Percentiles rank a stretch among this genome's conserved stretches.
These are phyloP conservation scores for Vulpes ferrilata DNA, from an alignment of 2,113 vertebrate genomes.

Conservation along the genomic window DNA sequence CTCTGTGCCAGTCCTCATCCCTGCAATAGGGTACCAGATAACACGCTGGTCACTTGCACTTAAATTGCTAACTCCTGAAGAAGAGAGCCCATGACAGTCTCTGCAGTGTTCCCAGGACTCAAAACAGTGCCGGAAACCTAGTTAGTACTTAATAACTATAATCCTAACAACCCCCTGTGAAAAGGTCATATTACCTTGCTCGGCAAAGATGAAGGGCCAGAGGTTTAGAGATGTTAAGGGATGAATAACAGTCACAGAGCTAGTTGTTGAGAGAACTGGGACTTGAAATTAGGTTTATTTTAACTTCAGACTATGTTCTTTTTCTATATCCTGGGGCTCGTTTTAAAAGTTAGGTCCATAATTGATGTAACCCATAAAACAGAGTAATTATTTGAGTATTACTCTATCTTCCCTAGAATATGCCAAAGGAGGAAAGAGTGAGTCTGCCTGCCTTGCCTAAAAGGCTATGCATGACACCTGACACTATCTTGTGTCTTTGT, in stretches of 20 bases:
- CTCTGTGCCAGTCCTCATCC: not conserved
- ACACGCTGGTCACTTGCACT: accelerated
- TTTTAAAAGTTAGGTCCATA: not conserved
- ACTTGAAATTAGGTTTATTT: not conserved
- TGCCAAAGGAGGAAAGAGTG: not conserved
- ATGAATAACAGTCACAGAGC: not conserved
- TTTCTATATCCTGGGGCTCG: not conserved
- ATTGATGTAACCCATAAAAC: not conserved
- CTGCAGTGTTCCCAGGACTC: too few species aligned
- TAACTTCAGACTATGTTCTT: not conserved
- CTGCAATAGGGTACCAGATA: too few species aligned
- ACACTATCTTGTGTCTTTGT: not conserved
- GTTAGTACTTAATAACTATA: not conserved
- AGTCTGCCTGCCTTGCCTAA: not conserved
- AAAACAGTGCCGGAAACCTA: not conserved
- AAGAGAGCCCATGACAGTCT: not conserved
- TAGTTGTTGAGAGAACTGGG: not conserved
- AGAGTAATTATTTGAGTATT: not conserved
- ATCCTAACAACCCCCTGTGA: not conserved
- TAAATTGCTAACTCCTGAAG: not conserved
- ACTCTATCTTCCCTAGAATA: not conserved
- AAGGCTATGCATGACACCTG: not conserved
- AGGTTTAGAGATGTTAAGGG: not conserved
- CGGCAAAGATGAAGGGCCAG: not conserved
- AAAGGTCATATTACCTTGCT: not conserved